phyloP scores from a whole-genome alignment of 1,140 invertebrate species.

The Drosophila sturtevanti region DNA sequence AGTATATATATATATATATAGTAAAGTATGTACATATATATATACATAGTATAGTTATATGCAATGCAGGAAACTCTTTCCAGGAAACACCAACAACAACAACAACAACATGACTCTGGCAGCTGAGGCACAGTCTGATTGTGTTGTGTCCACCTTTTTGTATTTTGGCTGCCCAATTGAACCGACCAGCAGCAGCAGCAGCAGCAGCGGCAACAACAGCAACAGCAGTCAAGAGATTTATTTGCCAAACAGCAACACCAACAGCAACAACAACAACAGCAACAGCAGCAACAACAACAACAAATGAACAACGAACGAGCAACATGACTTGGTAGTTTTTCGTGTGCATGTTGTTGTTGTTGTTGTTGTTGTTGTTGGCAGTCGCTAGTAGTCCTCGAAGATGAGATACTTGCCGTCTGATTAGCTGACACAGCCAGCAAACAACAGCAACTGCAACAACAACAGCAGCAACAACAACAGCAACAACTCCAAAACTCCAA shows the following conservation, averaged over 20 bases:
- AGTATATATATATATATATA: slow-evolving; percentile 72
- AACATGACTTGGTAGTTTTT: slow-evolving; percentile 81
- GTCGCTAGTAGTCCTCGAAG: slow-evolving; percentile 81
- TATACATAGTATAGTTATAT: slow-evolving; percentile 70
- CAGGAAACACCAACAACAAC: slow-evolving; percentile 64
- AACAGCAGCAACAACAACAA: slow-evolving; percentile 4
- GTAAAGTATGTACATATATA: too few species aligned
- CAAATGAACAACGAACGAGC: slow-evolving; percentile 37
- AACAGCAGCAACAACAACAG: slow-evolving; percentile 47
- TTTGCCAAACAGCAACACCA: slow-evolving; percentile 52
- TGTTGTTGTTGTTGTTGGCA: slow-evolving; percentile 71
- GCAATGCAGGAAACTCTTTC: slow-evolving; percentile 78
- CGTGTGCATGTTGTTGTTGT: slow-evolving; percentile 73
- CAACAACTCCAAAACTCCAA: slow-evolving; percentile 41
- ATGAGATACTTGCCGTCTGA: slow-evolving; percentile 82
- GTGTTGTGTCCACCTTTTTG: slow-evolving; percentile 70
- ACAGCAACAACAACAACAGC: slow-evolving; percentile 10
- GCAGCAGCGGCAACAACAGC: neutral
- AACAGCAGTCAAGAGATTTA: slow-evolving; percentile 72
- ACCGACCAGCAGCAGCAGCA: slow-evolving; percentile 47
- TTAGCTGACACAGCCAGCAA: slow-evolving; percentile 71
- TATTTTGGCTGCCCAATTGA: slow-evolving; percentile 63
- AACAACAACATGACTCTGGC: slow-evolving; percentile 13
- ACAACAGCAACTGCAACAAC: slow-evolving; percentile 50
- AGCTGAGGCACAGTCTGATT: slow-evolving; percentile 43